These are phyloP conservation scores for Cephus nigrinus DNA, from an alignment of 2,888 invertebrate genomes.

Conservation along the genomic window DNA sequence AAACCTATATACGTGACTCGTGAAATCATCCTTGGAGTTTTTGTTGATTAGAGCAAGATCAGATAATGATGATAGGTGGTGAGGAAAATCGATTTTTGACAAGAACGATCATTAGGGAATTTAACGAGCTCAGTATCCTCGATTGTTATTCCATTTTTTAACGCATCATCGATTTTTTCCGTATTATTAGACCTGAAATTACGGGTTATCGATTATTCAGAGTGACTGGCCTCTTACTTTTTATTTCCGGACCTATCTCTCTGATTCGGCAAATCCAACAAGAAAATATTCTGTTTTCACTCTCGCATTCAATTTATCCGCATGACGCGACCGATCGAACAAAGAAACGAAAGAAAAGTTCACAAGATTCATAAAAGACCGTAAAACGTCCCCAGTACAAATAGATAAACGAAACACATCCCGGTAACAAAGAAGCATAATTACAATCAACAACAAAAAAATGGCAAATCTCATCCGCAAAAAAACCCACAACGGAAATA, in stretches of 20 bases:
- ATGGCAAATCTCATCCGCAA: background rate
- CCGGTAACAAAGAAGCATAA: background rate
- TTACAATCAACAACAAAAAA: background rate
- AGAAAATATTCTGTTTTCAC: background rate
- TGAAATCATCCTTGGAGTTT: background rate
- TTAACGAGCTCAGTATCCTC: background rate
- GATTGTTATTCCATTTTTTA: background rate
- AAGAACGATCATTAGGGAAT: background rate
- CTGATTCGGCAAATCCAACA: background rate
- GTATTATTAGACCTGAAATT: background rate
- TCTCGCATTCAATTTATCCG: background rate
- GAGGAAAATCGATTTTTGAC: background rate
- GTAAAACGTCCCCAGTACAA: background rate
- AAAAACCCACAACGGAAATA: background rate
- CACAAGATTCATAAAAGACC: background rate
- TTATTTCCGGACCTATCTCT: background rate
- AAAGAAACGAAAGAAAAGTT: no score
- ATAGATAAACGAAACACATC: background rate
- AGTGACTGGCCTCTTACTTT: no score
- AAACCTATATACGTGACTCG: background rate
- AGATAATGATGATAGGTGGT: background rate
- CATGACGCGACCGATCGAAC: background rate
- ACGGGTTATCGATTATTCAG: no score
- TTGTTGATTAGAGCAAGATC: background rate
- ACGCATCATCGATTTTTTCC: background rate